Base-by-base conservation (phyloP, 2,888 invertebrate species). In the Tetragnatha montana region DNA sequence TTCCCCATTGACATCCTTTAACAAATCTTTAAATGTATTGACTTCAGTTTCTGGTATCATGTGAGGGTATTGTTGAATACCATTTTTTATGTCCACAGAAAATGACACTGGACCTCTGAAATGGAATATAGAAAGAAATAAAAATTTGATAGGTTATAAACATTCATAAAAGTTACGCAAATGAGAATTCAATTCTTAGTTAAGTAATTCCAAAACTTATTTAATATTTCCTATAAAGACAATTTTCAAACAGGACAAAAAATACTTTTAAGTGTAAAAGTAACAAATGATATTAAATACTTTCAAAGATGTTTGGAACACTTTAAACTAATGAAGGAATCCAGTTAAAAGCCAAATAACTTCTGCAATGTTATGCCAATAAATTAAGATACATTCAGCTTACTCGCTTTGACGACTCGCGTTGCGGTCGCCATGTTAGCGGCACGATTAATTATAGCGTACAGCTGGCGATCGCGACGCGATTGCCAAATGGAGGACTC, bases 1-100 rank as follows among this genome's bases (percentile, higher is more conserved):
- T 81, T 92, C 93, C 19, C 94, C 94, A 22, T 93, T 92, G 12
- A 93, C 93, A 86, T 93, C 92, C 69, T 92, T 92, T 47, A 94
- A 91, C 17, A 94, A 93, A 83, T 93, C 92, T 88, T 92, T 92
- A 8, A 93, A 90, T 88, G 93, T 91, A 35, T 92, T 92, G 12
- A 71, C 51, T 22, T 82, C 82, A 3, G 70, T 49, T 0, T 49
- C 84, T 49, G 35, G 68, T 8, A 71, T 47, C 14, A 47, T 50
- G 35, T 78, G 17, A 74, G 75, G 14, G 71, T 60, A 83, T 4
- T 76, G 19, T n/a, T 79, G 88, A 0, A 84, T 35, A 0, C 71
- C 84, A 80, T 84, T 80, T 12, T 80, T 73, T 35, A 74, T 80
- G 2, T 88, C 88, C 50, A 83, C 88, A 50, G 84, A 70, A 14